A percentile compares a stretch with the other conserved stretches of the same genome.
Conservation (phyloP, 2,888 invertebrate species). For the Mamestra brassicae region DNA sequence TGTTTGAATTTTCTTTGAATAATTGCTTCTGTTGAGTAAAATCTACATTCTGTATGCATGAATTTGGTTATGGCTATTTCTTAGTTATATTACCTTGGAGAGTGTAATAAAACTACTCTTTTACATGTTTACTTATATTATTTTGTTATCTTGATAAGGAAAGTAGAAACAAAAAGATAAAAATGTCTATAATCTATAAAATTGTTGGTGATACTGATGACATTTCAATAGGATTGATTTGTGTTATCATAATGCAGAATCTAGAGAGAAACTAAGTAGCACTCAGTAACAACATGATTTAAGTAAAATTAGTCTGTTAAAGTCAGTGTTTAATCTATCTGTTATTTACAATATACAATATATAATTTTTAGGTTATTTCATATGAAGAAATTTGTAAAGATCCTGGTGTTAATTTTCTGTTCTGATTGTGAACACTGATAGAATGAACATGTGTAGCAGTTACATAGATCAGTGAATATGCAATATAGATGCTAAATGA, state of each 20-base stretch:
- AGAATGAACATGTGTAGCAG: not conserved
- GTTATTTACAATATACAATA: conserved; percentile 2
- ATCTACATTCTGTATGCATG: not conserved
- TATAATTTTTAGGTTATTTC: conserved; percentile 48
- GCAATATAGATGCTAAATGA: not conserved
- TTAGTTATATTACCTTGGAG: conserved; percentile 11
- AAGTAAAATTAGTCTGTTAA: not conserved
- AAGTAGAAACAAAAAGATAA: conserved; percentile 42
- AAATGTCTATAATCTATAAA: conserved; percentile 39
- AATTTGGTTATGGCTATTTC: conserved; percentile 8
- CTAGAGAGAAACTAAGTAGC: conserved; percentile 10
- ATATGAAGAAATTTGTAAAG: not conserved
- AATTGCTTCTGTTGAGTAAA: conserved; percentile 5
- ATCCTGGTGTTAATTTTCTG: not conserved
- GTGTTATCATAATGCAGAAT: conserved; percentile 13
- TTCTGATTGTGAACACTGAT: not conserved
- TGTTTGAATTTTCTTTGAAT: conserved; percentile 2
- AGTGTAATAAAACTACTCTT: conserved; percentile 4
- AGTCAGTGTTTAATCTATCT: not conserved
- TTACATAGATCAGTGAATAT: not conserved
- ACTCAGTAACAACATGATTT: conserved; percentile 3
- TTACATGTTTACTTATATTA: conserved; percentile 27
- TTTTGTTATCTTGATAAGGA: conserved; percentile 39
- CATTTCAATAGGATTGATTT: conserved; percentile 28
- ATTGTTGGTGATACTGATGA: conserved; percentile 22